Percentiles rank a stretch among this genome's conserved stretches.
Conservation (phyloP, 2,113 vertebrate genomes). For the Columbina picui region DNA sequence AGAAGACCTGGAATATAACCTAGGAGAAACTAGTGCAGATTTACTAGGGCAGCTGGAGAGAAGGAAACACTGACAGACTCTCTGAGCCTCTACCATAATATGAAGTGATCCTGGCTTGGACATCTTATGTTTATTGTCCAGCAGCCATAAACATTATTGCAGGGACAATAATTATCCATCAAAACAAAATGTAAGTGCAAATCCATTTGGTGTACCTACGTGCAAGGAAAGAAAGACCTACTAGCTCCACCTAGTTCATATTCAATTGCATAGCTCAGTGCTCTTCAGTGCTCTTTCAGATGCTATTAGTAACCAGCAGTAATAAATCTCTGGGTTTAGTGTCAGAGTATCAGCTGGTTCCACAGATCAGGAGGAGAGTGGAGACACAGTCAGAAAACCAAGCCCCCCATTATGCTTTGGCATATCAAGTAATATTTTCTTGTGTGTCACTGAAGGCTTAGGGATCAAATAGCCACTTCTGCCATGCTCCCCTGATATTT, state of each 20-base stretch:
- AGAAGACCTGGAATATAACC: background rate
- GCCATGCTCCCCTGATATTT: background rate
- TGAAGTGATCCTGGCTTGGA: background rate
- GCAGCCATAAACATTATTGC: background rate
- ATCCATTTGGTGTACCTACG: background rate
- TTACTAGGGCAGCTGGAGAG: background rate
- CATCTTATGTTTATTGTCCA: background rate
- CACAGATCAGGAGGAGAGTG: background rate
- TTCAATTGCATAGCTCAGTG: background rate
- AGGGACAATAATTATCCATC: background rate
- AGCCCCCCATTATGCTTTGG: slow-evolving; percentile 25
- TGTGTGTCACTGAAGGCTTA: background rate
- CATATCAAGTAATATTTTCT: slow-evolving; percentile 15
- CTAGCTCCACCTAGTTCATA: background rate
- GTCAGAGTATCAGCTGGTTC: background rate
- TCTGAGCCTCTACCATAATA: background rate
- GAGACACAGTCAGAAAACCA: background rate
- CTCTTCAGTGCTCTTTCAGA: background rate
- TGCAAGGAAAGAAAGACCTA: background rate
- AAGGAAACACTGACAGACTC: background rate
- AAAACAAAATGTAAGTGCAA: background rate
- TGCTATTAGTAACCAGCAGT: background rate
- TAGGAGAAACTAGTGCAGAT: background rate
- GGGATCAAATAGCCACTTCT: slow-evolving; percentile 42
- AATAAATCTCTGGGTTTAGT: slow-evolving; percentile 30